Evolutionary conservation across 2,888 invertebrate species (phyloP), one percentile per base, ranked within the genome.

Genomic region (Nematopogon swammerdamellus): DNA sequence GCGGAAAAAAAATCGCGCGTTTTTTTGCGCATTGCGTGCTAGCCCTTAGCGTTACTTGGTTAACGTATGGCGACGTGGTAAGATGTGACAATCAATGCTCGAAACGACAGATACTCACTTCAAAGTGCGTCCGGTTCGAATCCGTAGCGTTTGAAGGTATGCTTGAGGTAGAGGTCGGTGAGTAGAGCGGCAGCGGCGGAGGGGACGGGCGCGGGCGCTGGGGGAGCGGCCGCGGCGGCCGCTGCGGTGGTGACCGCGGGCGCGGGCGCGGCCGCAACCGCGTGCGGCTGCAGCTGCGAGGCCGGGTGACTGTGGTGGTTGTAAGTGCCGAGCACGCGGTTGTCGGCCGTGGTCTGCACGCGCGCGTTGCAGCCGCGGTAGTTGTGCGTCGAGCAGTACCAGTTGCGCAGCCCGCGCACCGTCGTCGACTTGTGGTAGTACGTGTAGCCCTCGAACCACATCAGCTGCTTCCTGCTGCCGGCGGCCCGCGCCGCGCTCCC

Each of bases 381-480:
- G 58, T 72, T 72, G 53, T 76, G 72, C 0, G 75, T 73, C 1
- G 76, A 76, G 50, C 76, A 76, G 52, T 72, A 69, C 76, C 76
- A 76, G 49, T 67, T 64, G 50, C 66, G 70, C 51, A 62, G 58
- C 43, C 66, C 68, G 0, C 64, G 68, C 54, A 61, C 68, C 59
- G 70, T 71, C 58, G 65, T 69, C 54, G 68, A 65, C 50, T 64
- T 68, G 60, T 74, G 71, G 58, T 72, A 74, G 54, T 73, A 76
- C 1, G 75, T 73, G 55, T 73, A 76, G 51, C 71, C 65, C 44
- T 70, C 66, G 56, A 36, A 36, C 8, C 61, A 66, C 60, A 75
- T 67, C 1, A 74, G 65, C 14, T 74, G 58, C 19, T 68, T 65
- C 51, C 65, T 72, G 19, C 65, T 72, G 19, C 74, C 76, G 5